These are phyloP conservation scores for Psix sp. DNA, from an alignment of 1,140 invertebrate genomes.

Conservation along the genomic window DNA sequence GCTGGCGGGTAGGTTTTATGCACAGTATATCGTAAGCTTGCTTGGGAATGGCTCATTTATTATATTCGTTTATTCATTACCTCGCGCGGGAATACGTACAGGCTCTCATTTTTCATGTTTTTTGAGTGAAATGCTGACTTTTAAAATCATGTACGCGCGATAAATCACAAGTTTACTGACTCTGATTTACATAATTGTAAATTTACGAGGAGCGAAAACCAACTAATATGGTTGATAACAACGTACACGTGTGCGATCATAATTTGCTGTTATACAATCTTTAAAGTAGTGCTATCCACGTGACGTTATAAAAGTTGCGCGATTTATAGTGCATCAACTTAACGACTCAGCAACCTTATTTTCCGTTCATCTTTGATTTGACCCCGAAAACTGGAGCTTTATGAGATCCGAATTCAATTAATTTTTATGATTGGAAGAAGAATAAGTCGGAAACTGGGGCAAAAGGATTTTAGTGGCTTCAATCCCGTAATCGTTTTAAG, in stretches of 20 bases:
- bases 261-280: constrained; percentile 11
- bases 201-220: constrained; percentile 14
- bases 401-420: too few species aligned
- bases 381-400: too few species aligned
- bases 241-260: not conserved
- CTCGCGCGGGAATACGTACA: too few species aligned
- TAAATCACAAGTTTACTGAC: not conserved
- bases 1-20: too few species aligned
- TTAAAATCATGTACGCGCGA: constrained; percentile 1
- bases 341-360: not conserved
- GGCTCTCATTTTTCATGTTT: not conserved
- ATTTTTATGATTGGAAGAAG: too few species aligned
- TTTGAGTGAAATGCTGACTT: not conserved
- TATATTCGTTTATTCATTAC: too few species aligned
- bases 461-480: too few species aligned
- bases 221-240: constrained; percentile 13
- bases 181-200: constrained; percentile 14
- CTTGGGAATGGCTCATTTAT: too few species aligned
- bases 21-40: too few species aligned
- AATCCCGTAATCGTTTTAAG: too few species aligned
- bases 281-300: not conserved
- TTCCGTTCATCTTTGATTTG: too few species aligned
- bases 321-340: not conserved
- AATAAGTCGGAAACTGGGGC: too few species aligned
- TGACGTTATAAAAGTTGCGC: not conserved